Evolutionary conservation across 2,888 invertebrate genomes (phyloP), one percentile per base, ranked within the genome.

Genomic region (Drosophila atripex): DNA sequence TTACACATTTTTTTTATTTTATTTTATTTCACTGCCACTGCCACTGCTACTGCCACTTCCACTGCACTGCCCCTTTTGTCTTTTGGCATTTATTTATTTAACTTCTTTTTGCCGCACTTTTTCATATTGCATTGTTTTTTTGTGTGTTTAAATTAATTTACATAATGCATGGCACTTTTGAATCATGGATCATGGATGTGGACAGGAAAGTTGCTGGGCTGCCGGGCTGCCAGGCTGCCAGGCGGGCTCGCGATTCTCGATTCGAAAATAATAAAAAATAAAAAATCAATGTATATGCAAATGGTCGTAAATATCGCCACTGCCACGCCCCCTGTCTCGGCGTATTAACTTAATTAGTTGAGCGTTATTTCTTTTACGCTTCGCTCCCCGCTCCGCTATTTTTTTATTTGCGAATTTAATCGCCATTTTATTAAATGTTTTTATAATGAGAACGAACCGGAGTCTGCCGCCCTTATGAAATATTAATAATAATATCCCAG

Each of bases 301-400:
- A 58, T 55, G 73, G 46, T 56, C 57, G 58, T 73, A 73, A 73
- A 73, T 68, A 60, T 52, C 59, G 16, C 30, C 11, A 21, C 18
- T 14, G 9, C 18, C 35, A 18, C 43, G 21, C 21, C 35, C 43
- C 18, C 43, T 38, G 52, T 63, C 47, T 46, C 51, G 55, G 58
- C 58, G 60, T 71, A 65, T 74, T 75, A 71, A 75, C 73, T 75
- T 76, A 73, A 75, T 76, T 75, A 69, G 66, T 75, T 75, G 69
- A 51, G 56, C 76, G 63, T 64, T 64, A 64, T 69, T 72, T 32
- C 49, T 57, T 16, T 32, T 12, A 4, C 61, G 32, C 35, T 25
- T 21, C 47, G 38, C 57, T 32, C 38, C 14, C 9, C 4, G 4
- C 4, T 4, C 0, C 30, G 11, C 59, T 12, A 14, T 59, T 51